These are phyloP conservation scores for Smithornis capensis DNA, from an alignment of 2,113 vertebrate species.

Conservation along the genomic window DNA sequence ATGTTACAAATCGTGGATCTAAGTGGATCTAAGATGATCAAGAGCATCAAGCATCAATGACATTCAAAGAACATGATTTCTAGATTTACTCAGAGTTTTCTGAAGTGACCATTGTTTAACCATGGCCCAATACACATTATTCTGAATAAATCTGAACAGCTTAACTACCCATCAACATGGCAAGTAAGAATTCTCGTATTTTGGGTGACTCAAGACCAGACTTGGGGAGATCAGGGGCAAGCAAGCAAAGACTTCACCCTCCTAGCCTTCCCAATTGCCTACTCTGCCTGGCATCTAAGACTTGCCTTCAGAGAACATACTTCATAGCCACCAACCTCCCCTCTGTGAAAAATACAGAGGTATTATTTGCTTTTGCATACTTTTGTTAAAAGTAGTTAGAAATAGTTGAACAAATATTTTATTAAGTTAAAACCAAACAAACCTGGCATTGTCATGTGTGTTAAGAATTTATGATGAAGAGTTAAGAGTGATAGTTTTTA, in stretches of 20 bases:
- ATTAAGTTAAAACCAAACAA: too few species aligned
- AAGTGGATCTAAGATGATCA: background rate
- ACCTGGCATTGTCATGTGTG: too few species aligned
- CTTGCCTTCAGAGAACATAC: background rate
- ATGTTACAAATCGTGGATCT: background rate
- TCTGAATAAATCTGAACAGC: background rate
- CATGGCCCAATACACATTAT: background rate
- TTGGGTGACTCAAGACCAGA: background rate
- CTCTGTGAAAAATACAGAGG: too few species aligned
- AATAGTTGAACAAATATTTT: too few species aligned
- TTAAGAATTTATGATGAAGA: too few species aligned
- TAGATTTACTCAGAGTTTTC: background rate
- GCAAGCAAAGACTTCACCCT: background rate
- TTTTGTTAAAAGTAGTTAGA: too few species aligned
- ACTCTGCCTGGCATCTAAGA: background rate
- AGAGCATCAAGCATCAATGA: background rate
- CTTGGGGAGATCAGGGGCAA: background rate
- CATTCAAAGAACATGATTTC: accelerated
- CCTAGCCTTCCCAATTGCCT: background rate
- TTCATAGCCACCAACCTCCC: background rate
- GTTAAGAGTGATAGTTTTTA: too few species aligned
- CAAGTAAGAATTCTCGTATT: background rate
- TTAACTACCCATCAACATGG: background rate
- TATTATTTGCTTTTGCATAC: too few species aligned
- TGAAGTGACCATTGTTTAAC: background rate